A percentile compares a stretch with the other conserved stretches of the same genome.
Conservation (phyloP, 2,888 invertebrate species). For the Empis livida region DNA sequence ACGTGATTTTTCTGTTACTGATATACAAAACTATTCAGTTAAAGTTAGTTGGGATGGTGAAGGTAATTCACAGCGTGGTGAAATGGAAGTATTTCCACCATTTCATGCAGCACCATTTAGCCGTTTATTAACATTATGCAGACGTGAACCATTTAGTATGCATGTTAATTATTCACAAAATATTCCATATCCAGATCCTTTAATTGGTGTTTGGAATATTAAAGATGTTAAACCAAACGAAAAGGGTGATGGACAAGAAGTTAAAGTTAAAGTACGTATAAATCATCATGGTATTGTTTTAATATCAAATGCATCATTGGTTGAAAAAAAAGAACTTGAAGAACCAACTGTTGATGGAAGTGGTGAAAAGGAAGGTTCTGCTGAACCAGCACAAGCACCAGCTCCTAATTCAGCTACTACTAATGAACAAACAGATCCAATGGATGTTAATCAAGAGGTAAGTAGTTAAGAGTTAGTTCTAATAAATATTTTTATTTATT, state of each 20-base stretch:
- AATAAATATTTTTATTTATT: neutral
- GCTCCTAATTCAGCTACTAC: slow-evolving; percentile 28
- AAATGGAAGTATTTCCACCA: slow-evolving; percentile 79
- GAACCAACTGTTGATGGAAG: slow-evolving; percentile 21
- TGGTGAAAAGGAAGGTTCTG: slow-evolving; percentile 10
- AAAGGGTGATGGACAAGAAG: slow-evolving; percentile 85
- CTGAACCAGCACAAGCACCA: slow-evolving; percentile 18
- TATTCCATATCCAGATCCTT: slow-evolving; percentile 61
- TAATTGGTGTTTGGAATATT: slow-evolving; percentile 72
- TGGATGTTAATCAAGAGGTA: slow-evolving; percentile 42
- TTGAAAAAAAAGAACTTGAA: slow-evolving; percentile 54
- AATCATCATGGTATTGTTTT: slow-evolving; percentile 88
- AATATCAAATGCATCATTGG: slow-evolving; percentile 72
- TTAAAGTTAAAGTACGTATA: slow-evolving; percentile 90
- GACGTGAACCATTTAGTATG: slow-evolving; percentile 77
- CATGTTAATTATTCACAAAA: slow-evolving; percentile 68
- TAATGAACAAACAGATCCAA: slow-evolving; percentile 34
- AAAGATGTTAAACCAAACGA: slow-evolving; percentile 73
- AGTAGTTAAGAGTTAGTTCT: slow-evolving; percentile 11
- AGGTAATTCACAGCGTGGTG: slow-evolving; percentile 49
- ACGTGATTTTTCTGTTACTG: slow-evolving; percentile 86
- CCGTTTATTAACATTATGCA: slow-evolving; percentile 85
- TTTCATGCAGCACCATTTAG: slow-evolving; percentile 88
- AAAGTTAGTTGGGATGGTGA: slow-evolving; percentile 69
- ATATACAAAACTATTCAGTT: slow-evolving; percentile 84